Evolutionary conservation across 2,888 invertebrate species (phyloP).

Genomic region (Drosophila ustulata): DNA sequence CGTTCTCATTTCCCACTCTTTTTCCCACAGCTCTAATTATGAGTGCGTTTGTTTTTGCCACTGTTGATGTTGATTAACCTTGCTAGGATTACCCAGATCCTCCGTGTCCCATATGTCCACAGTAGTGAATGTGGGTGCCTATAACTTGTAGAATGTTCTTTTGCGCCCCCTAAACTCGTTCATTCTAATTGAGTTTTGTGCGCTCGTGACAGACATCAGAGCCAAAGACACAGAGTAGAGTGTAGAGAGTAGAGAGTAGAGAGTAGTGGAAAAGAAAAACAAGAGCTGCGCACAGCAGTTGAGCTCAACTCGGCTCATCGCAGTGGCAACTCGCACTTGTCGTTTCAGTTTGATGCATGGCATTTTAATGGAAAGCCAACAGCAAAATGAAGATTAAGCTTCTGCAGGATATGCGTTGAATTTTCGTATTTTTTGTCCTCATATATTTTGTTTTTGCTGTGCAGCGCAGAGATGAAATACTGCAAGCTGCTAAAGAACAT

Average conservation of each 20-base stretch:
- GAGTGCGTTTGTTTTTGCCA: constrained; percentile 21
- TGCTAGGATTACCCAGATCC: constrained; percentile 33
- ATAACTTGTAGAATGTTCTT: constrained; percentile 27
- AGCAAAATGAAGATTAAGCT: constrained; percentile 71
- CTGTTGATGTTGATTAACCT: constrained; percentile 41
- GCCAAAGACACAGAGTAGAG: constrained; percentile 15
- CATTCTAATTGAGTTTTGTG: constrained; percentile 70
- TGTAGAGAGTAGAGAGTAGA: constrained; percentile 6
- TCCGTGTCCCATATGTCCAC: constrained; percentile 2
- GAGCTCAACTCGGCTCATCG: neutral
- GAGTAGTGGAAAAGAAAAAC: constrained; percentile 13
- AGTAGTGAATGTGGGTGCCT: constrained; percentile 40
- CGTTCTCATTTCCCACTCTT: constrained; percentile 27
- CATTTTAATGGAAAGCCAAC: constrained; percentile 67
- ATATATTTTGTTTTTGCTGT: neutral
- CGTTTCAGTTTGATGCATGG: constrained; percentile 68
- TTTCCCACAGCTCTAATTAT: constrained; percentile 46
- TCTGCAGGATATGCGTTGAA: constrained; percentile 32
- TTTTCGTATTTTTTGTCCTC: neutral
- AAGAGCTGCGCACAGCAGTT: constrained; percentile 5
- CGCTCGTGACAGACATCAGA: constrained; percentile 30
- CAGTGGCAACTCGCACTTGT: constrained; percentile 34
- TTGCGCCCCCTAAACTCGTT: constrained; percentile 43
- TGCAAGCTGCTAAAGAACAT: constrained; percentile 10
- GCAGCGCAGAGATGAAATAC: constrained; percentile 7